Evolutionary conservation across 2,113 vertebrate species (phyloP).

Genomic region (Mus musculus): GRCm39 chr9:96100001-96100500

Average conservation of each 20-base stretch:
- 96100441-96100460: background rate
- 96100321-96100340: background rate
- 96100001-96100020: too few relatives aligned
- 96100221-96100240: slow-evolving; percentile 8
- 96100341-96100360: background rate
- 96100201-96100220: background rate
- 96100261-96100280: background rate
- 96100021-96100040: too few relatives aligned
- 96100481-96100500: background rate
- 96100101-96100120: too few relatives aligned
- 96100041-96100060: too few relatives aligned
- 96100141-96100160: background rate
- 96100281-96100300: slow-evolving; percentile 7
- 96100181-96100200: background rate
- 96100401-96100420: background rate
- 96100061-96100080: too few relatives aligned
- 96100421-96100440: background rate
- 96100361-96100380: too few relatives aligned
- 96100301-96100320: background rate
- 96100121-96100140: background rate
- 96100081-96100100: too few relatives aligned
- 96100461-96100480: slow-evolving; percentile 1
- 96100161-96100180: background rate
- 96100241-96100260: background rate
- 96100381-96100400: background rate